Percentiles rank a stretch among this genome's conserved stretches.
Conservation (phyloP, 1,140 invertebrate genomes). For the Pantala flavescens region DNA sequence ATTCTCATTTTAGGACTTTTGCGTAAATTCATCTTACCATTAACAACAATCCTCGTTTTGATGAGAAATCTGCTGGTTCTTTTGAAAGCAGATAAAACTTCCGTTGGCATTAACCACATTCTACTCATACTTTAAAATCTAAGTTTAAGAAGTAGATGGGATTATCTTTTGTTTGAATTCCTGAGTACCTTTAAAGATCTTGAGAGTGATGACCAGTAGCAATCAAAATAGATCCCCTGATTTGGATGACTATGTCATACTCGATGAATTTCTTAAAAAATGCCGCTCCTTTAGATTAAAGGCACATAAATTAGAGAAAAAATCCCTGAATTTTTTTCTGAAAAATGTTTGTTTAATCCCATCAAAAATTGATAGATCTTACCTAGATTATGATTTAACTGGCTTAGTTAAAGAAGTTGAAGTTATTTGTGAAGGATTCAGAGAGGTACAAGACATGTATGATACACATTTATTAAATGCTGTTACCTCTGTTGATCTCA, state of each 20-base stretch:
- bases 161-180: too few species aligned
- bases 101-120: too few species aligned
- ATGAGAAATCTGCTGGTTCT: too few species aligned
- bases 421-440: not conserved
- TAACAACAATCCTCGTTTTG: too few species aligned
- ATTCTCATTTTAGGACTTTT: too few species aligned
- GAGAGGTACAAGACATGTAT: not conserved
- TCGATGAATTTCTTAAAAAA: not conserved
- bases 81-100: too few species aligned
- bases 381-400: not conserved
- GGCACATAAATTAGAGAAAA: not conserved
- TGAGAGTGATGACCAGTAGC: not conserved
- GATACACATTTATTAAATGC: not conserved
- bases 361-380: not conserved
- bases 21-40: too few species aligned
- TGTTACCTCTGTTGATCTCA: not conserved
- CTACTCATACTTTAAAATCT: too few species aligned
- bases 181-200: not conserved
- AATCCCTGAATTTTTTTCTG: not conserved
- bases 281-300: not conserved
- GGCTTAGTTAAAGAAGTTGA: not conserved
- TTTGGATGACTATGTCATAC: not conserved
- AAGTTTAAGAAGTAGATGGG: too few species aligned
- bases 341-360: not conserved
- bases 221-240: not conserved